Conservation (phyloP, 2,888 invertebrate genomes). For the Sinohyriopsis cumingii region DNA sequence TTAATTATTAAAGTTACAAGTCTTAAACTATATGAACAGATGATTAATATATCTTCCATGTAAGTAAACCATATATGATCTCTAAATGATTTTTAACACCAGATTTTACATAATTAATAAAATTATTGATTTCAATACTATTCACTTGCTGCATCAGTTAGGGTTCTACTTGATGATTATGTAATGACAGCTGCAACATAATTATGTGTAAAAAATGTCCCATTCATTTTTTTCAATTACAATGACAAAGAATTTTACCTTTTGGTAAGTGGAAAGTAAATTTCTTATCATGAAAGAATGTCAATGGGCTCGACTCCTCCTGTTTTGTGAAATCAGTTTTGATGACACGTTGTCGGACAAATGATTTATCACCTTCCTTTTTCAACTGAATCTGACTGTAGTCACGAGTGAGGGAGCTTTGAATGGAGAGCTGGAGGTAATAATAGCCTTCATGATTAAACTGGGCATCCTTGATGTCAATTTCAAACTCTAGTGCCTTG, state of each 20-base stretch:
- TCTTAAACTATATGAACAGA: no score
- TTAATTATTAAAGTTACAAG: no score
- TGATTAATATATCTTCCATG: no score
- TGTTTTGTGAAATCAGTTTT: constrained; percentile 56
- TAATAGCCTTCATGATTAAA: constrained; percentile 61
- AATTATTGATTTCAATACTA: no score
- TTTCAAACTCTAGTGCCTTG: constrained; percentile 56
- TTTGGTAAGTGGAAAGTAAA: constrained; percentile 62
- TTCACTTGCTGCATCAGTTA: no score
- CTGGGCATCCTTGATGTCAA: constrained; percentile 57
- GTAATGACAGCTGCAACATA: no score
- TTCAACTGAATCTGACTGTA: constrained; percentile 41
- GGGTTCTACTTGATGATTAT: no score
- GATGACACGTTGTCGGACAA: constrained; percentile 40
- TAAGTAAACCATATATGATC: no score
- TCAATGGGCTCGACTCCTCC: constrained; percentile 46
- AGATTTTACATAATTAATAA: no score
- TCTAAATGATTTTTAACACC: no score
- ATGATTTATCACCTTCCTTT: constrained; percentile 28
- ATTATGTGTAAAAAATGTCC: no score
- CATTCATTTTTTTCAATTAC: neutral
- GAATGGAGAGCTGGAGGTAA: constrained; percentile 51
- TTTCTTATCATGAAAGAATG: constrained; percentile 49
- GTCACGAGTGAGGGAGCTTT: constrained; percentile 56
- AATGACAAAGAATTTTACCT: constrained; percentile 43